A percentile compares a stretch with the other conserved stretches of the same genome.
phyloP scores from a whole-genome alignment of 64 coral and sea anemone genomes.

The Montipora efflorescens region DNA sequence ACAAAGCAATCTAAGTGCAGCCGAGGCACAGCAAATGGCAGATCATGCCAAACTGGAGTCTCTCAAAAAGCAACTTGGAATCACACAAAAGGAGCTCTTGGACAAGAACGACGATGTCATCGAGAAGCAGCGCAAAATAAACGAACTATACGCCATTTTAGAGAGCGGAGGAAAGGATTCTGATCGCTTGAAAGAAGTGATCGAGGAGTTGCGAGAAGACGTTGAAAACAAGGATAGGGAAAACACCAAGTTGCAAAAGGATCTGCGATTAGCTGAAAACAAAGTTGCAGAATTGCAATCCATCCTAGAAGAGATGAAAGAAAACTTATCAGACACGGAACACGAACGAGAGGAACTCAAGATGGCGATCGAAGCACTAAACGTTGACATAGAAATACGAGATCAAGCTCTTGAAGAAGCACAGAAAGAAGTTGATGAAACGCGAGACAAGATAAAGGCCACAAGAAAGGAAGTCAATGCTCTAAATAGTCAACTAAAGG shows the following conservation, averaged over 20 bases:
- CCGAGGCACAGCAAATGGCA: conserved; percentile 60
- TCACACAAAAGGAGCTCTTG: conserved; percentile 47
- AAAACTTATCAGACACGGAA: conserved; percentile 36
- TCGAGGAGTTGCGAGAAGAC: conserved; percentile 23
- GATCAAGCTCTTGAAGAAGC: conserved; percentile 53
- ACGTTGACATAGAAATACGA: conserved; percentile 15
- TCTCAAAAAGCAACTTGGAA: conserved; percentile 73
- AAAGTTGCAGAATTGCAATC: conserved; percentile 18
- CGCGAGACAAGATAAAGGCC: conserved; percentile 43
- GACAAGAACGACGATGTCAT: conserved; percentile 76
- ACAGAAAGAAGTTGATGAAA: conserved; percentile 60
- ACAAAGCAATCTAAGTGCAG: conserved; percentile 62
- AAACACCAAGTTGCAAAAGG: conserved; percentile 4
- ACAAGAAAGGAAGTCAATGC: conserved; percentile 70
- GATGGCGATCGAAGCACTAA: conserved; percentile 1
- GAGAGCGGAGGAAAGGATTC: conserved; percentile 75
- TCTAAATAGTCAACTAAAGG: conserved; percentile 62
- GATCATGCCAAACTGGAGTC: conserved; percentile 43
- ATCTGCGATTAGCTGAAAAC: not conserved
- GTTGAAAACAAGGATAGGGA: conserved; percentile 43
- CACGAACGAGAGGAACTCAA: conserved; percentile 72
- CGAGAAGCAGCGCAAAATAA: conserved; percentile 73
- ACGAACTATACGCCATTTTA: conserved; percentile 77
- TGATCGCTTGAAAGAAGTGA: conserved; percentile 60
- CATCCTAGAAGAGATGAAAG: conserved; percentile 51